Base-by-base conservation (phyloP, 2,797 vertebrate genomes). In the Anas georgica region DNA sequence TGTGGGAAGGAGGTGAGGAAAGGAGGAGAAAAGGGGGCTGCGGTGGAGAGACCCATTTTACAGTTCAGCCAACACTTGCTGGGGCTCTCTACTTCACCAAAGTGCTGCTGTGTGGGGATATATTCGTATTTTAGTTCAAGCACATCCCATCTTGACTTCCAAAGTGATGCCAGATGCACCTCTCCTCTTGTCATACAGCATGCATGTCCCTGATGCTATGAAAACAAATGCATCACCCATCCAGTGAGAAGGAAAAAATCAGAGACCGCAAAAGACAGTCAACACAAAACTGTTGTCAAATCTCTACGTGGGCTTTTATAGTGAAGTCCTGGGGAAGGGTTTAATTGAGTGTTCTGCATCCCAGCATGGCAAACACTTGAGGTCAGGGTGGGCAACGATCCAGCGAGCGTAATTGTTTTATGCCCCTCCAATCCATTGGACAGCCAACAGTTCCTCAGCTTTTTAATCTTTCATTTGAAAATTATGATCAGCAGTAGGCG, bases 351-450 rank as follows among this genome's bases (percentile, higher is more conserved):
- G 56, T 28, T 54, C 43, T 29, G 14, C 35, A 18, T n/a, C 33
- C 59, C 48, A 31, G 23, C 31, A 54, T 0, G 3, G 48, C 17
- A 80, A 41, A 64, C 5, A 3, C 2, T 12, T 52, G 25, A 74
- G n/a, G 29, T 17, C 35, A 25, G 12, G 15, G 13, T 4, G 48
- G 43, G 59, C 67, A 58, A 62, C 56, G 37, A 80, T 35, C 9
- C 1, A 1, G 39, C 0, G 0, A 68, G 22, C 58, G 12, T 14
- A 73, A 55, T 13, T 39, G 5, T 2, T 60, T 87, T 18, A 69
- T 29, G n/a, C 3, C 39, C 12, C 79, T 69, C 39, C n/a, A 56
- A 81, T 37, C 14, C 50, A 37, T 41, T 28, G 55, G 55, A 41
- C 50, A 58, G 28, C 25, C 66, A 89, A 48, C 33, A 72, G 48